Base-by-base conservation (phyloP, 2,113 vertebrate species). In the Seriola dumerili region DNA sequence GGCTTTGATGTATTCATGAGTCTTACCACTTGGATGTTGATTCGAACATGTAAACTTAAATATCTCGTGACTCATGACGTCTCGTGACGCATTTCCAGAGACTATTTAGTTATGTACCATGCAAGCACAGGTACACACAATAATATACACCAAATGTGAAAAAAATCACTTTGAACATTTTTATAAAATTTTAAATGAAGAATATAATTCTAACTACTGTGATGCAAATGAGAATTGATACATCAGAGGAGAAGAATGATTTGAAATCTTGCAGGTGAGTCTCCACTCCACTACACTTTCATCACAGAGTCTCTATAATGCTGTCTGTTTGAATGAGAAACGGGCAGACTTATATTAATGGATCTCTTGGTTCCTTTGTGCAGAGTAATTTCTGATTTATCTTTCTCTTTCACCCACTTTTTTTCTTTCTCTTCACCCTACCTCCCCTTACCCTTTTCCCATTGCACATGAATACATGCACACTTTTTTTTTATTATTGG, bases 311-410 rank as follows among this genome's bases (percentile, higher is more conserved):
- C 89, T 90, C 69, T 80, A 72, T 85, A 78, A 89, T 74, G 62
- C 75, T 58, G 81, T 87, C 79, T 78, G 72, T 90, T 78, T 85
- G 76, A 88, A 85, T 86, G 69, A 89, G 78, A 88, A 89, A 82
- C 42, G 36, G 73, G 67, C 62, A 78, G 64, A 85, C 75, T 75
- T 87, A 73, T 93, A 82, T 88, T 90, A 93, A 91, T 85, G 64
- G 83, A 88, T 78, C 73, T 80, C 90, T 84, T 86, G 85, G 72
- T 85, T 85, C 88, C 65, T 93, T 91, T 90, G 87, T 94, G 83
- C 90, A 72, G 75, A 84, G 80, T 87, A 78, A 93, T 91, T 93
- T 93, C 83, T 89, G 88, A 85, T 94, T 87, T 85, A 83, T 83
- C 83, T 90, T 91, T 80, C 63, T 72, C 67, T 74, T 81, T 78